phyloP scores from a whole-genome alignment of 2,888 invertebrate genomes.

The Parnassius apollo region DNA sequence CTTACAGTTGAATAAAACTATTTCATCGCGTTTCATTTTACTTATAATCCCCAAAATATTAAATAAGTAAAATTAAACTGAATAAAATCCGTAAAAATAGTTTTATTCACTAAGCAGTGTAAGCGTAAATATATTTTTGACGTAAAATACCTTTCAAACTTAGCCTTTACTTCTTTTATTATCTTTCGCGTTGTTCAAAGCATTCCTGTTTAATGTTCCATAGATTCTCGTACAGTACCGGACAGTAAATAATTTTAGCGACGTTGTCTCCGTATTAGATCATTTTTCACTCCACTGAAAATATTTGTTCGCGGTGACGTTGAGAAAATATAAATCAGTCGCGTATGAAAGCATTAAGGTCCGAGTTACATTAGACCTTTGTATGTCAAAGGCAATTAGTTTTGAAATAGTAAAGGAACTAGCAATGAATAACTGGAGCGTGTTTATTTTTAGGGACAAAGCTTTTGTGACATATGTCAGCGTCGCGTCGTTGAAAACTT shows the following conservation, averaged over 20 bases:
- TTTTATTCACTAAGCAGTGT: too few species aligned
- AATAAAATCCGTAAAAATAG: too few species aligned
- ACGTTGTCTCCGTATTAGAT: conserved; percentile 34
- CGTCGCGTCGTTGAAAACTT: conserved; percentile 6
- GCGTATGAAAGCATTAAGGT: conserved; percentile 22
- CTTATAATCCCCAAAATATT: too few species aligned
- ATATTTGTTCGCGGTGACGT: conserved; percentile 56
- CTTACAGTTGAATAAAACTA: too few species aligned
- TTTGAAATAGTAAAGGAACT: conserved; percentile 12
- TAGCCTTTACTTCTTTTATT: too few species aligned
- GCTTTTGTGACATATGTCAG: conserved; percentile 16
- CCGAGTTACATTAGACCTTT: conserved; percentile 17
- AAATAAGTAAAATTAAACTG: too few species aligned
- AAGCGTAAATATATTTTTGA: too few species aligned
- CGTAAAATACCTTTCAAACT: too few species aligned
- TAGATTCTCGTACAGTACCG: conserved; percentile 6
- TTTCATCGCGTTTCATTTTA: too few species aligned
- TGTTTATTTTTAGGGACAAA: conserved; percentile 20
- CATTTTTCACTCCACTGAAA: conserved; percentile 58
- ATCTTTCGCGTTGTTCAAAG: neutral
- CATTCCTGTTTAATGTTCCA: conserved; percentile 17
- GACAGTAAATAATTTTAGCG: conserved; percentile 30
- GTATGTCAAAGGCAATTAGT: conserved; percentile 24
- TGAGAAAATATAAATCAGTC: conserved; percentile 55
- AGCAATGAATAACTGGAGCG: conserved; percentile 15